Base-by-base conservation (phyloP, 30 jellyfish, hydroid and myxozoan species). In the Aurelia aurita region DNA sequence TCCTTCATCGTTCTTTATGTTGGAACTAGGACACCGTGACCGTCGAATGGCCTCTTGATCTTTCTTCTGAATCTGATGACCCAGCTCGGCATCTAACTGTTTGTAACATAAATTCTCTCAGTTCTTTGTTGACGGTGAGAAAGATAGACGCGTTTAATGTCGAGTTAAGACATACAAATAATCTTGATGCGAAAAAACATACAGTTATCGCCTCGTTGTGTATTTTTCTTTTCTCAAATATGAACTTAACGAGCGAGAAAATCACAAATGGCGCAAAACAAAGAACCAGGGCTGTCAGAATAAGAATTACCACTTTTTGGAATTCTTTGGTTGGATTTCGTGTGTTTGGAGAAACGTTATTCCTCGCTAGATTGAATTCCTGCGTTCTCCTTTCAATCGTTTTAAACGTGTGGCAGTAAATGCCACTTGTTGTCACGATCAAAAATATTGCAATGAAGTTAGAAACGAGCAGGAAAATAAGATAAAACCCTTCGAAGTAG, bases 241-340 rank as follows among this genome's bases (percentile, higher is more conserved):
- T 31, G 67, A 20, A 74, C 26, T 13, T 26, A 13, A 74, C 22
- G 11, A 73, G 46, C 25, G 74, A 57, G 3, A 61, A 22, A 32
- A 74, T 28, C 28, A 74, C 86, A 44, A 54, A 57, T 20, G 86
- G 86, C 1, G 86, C n/a, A 59, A 25, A 74, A 22, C 63, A 23
- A 0, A 74, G 4, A 20, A 57, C 35, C 39, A 74, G 20, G 9
- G 63, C 15, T 6, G 86, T 43, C 21, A 74, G 74, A 16, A 74
- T 22, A 19, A 64, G 35, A 10, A 57, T 34, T 47, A 74, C 27
- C 63, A 64, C 86, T 20, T 74, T 74, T 32, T 28, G 63, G 43
- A 74, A 74, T 23, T 74, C 74, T 18, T 74, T 58, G 23, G 86
- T 6, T 10, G 86, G 64, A 64, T 74, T 74, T 19, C 86, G 66